Evolutionary conservation across 1,140 invertebrate species (phyloP), one percentile per base, ranked within the genome.

Genomic region (Megalonaias nervosa): DNA sequence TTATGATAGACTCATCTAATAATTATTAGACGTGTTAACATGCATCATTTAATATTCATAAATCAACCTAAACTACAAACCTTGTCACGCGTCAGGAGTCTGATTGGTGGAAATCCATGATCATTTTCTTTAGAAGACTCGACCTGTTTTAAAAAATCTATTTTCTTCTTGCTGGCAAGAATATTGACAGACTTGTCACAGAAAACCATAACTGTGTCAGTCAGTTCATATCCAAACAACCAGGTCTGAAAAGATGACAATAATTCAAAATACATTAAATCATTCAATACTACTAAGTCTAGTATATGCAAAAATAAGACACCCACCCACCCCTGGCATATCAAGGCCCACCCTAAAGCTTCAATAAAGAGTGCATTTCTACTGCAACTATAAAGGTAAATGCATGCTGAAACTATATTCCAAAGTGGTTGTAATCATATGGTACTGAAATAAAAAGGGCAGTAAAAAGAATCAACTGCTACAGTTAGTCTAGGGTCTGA

Each of bases 101-200:
- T 97, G 1, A 98, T 93, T 62, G 94, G 92, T 31, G 98, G 96
- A 62, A 98, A 91, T 69, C 85, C 90, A 48, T 88, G 80, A 21
- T 87, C 86, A 86, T 98, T 97, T 81, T 96, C 95, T 90, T 96
- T 97, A 16, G 93, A 93, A 84, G 94, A 94, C 88, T 99, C 97
- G n/a, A 98, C 93, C 86, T 97, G 95, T 82, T 96, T 94, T 14
- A 99, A 91, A 91, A 99, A 99, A 83, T 99, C 97, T 75, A 99
- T 97, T 91, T 99, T 99, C 91, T 99, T 99, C 89, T 98, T 99
- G 88, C 97, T 98, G 0, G 97, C 96, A 38, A 99, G 92, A 85
- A 99, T 97, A 87, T 95, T 94, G 71, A 99, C 95, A 23, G 92
- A 93, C 38, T 95, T 93, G 81, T 97, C 94, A 75, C 96, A 95